Conservation (phyloP, 1,140 invertebrate genomes). For the Drosophila burlai region DNA sequence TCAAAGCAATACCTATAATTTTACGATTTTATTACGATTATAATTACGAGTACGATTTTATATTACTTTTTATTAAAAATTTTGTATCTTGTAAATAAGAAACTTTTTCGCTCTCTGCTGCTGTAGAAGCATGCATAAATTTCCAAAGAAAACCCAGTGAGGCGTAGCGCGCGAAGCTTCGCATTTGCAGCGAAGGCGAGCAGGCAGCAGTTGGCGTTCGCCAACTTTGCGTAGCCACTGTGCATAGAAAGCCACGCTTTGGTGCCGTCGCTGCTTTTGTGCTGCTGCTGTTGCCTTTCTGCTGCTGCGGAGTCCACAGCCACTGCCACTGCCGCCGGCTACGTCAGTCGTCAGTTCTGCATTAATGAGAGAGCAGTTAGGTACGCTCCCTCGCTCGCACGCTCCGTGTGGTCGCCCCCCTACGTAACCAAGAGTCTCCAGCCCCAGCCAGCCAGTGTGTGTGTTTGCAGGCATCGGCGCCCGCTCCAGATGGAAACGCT, state of each 20-base stretch:
- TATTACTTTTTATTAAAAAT: too few relatives aligned
- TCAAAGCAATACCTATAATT: not conserved
- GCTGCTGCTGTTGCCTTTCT: constrained; percentile 13
- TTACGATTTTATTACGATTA: too few relatives aligned
- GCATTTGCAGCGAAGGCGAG: constrained; percentile 11
- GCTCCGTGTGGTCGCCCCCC: constrained; percentile 66
- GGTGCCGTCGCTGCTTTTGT: constrained; percentile 42
- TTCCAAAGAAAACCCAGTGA: constrained; percentile 51
- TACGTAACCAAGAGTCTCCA: constrained; percentile 17
- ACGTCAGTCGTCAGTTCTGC: constrained; percentile 77
- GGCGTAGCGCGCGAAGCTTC: constrained; percentile 13
- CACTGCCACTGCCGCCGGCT: constrained; percentile 46
- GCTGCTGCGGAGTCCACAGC: constrained; percentile 16
- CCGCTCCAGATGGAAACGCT: constrained; percentile 51
- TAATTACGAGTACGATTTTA: too few relatives aligned
- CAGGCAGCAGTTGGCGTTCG: constrained; percentile 20
- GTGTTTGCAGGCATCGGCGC: constrained; percentile 2
- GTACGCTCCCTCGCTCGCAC: constrained; percentile 75
- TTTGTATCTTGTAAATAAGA: too few relatives aligned
- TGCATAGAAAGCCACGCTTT: constrained; percentile 79
- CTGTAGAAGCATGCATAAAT: constrained; percentile 36
- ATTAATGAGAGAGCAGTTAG: constrained; percentile 83
- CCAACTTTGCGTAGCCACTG: constrained; percentile 71
- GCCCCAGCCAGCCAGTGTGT: constrained; percentile 4
- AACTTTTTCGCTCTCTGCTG: not conserved